Evolutionary conservation across 2,113 vertebrate species (phyloP).

Genomic region (Spilogale gracilis): DNA sequence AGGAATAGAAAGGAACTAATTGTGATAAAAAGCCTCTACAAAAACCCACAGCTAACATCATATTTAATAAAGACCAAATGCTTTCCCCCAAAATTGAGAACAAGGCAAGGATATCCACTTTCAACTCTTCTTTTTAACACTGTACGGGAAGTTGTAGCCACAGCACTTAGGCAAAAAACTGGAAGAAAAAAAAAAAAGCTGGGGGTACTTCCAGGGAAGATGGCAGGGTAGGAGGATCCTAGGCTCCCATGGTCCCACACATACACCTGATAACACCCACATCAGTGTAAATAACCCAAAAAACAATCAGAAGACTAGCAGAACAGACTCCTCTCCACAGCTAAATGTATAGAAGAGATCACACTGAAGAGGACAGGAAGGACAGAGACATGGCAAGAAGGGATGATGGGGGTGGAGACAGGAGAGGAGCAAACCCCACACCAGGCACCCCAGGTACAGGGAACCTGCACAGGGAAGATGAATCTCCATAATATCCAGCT

Average conservation of each 20-base stretch:
- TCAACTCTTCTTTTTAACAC: not conserved
- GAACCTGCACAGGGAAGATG: not conserved
- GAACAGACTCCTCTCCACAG: not conserved
- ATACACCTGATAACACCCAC: not conserved
- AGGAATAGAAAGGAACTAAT: not conserved
- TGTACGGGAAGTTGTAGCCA: not conserved
- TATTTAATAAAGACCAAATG: not conserved
- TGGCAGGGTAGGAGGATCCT: not conserved
- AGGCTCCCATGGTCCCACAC: not conserved
- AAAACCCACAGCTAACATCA: not conserved
- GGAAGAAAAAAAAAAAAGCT: not conserved
- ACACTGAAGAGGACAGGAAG: not conserved
- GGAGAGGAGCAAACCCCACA: not conserved
- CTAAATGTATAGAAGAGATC: not conserved
- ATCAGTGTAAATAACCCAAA: not conserved
- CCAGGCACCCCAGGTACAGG: not conserved
- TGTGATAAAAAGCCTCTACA: not conserved
- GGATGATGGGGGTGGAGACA: not conserved
- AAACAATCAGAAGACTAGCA: not conserved
- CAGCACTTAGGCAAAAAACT: not conserved
- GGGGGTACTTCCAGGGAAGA: not conserved
- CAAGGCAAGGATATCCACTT: not conserved
- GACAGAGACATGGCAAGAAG: not conserved
- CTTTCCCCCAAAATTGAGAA: not conserved
- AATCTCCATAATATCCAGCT: not conserved